Evolutionary conservation across 2,888 invertebrate species (phyloP), one percentile per base, ranked within the genome.

Genomic region (Cerceris ruficornis): DNA sequence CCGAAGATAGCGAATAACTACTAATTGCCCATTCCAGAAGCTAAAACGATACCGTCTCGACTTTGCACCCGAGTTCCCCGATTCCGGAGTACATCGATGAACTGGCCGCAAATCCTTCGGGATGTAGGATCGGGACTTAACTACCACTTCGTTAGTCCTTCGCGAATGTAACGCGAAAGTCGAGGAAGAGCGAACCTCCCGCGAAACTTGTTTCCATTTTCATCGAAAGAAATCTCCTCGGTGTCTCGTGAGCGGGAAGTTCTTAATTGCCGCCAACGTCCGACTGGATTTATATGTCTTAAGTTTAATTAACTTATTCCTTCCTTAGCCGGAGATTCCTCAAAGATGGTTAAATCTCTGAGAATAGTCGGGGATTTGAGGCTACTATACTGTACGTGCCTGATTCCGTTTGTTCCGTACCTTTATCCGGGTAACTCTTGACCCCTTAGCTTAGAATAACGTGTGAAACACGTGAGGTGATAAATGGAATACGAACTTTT

Each of bases 71-170:
- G 28, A 61, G 67, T 69, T 58, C 14, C 15, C 61, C 52, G 66
- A 75, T 62, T 69, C 66, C 60, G 46, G 59, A 64, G 58, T 59
- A 39, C 60, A 41, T 41, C 69, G 46, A 60, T 42, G 65, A 58
- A 39, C 42, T 43, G 58, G 61, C 77, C 77, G 69, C 75, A 55
- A 77, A 77, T 66, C 75, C 75, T 69, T 60, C 55, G 46, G 50
- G 52, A 62, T 52, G 58, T 59, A 64, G 69, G 69, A 69, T 69
- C 70, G 57, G 49, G 73, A 67, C 54, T 68, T 68, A 57, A 74
- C 66, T 42, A 57, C 58, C 42, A 69, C 69, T 59, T 28, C 28
- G 28, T 28, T 28, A 28, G 28, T 28, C 66, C 61, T 75, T 75
- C 61, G 62, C 70, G 75, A 77, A 49, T 62, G 66, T 49, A 52